Conservation (phyloP, 2,113 vertebrate species). For the Xyliphius kryptos region DNA sequence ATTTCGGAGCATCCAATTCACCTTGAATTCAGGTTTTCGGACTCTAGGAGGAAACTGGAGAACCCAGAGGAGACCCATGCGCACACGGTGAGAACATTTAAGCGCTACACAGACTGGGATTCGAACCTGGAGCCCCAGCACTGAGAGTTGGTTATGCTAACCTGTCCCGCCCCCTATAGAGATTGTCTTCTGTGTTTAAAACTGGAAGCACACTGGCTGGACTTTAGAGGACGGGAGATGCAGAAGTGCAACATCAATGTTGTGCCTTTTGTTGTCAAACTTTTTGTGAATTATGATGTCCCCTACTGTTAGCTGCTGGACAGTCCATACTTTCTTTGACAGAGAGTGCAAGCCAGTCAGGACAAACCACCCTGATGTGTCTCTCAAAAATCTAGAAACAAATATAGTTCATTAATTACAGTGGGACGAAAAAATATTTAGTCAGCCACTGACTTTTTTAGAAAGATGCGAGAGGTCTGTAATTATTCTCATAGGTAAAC, state of each 20-base stretch:
- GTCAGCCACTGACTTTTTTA: background rate
- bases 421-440: background rate
- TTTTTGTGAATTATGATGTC: background rate
- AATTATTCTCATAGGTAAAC: too few species aligned
- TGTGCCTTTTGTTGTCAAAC: background rate
- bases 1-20: too few species aligned
- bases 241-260: constrained; percentile 51
- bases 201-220: constrained; percentile 46
- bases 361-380: background rate
- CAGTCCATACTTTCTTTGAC: background rate
- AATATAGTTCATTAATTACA: background rate
- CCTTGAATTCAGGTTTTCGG: too few species aligned
- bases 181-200: too few species aligned
- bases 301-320: background rate
- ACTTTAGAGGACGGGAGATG: constrained; percentile 42
- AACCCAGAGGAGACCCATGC: too few species aligned
- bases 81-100: too few species aligned
- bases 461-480: too few species aligned
- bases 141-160: too few species aligned
- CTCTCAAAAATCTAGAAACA: background rate
- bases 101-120: too few species aligned
- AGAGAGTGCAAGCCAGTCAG: background rate
- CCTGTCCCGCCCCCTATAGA: too few species aligned
- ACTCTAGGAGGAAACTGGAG: too few species aligned
- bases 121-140: too few species aligned